Base-by-base conservation (phyloP, 2,797 vertebrate species). In the Tympanoctomys barrerae region DNA sequence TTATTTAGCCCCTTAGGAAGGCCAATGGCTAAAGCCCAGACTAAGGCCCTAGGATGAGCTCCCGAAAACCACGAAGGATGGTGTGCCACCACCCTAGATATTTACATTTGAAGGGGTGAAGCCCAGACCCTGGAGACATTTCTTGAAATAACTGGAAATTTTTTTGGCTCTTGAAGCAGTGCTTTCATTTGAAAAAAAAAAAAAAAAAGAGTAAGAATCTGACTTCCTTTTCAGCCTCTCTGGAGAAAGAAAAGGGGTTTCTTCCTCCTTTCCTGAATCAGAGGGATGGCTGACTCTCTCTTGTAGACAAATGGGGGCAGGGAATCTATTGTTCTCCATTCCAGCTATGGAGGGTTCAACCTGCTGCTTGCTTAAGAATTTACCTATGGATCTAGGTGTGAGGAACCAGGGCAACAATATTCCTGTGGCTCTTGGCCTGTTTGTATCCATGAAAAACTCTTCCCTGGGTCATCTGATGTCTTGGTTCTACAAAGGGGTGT, bases 131-230 rank as follows among this genome's bases (percentile, higher is more conserved):
- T 77, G 46, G 36, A 62, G 49, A 49, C 22, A 42, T 70, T 78
- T 80, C 75, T 71, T 52, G 26, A 78, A 66, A 46, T 26, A 31
- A 9, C 12, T 1, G 1, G 4, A 75, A 28, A 3, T 57, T 57
- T 52, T 52, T 11, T 4, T 46, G 54, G 33, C 19, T 16, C 62
- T 90, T 62, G 61, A 73, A 87, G 85, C 78, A 79, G 54, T n/a
- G 52, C 46, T n/a, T 96, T 81, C 81, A 90, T 7, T n/a, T n/a
- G n/a, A n/a, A n/a, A n/a, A n/a, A n/a, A n/a, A 49, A 59, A 64
- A 94, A 66, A 66, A 68, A 73, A 16, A 36, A 33, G 64, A 12
- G 3, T 26, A 79, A 92, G 73, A 85, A 79, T 64, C 61, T 28
- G 28, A 49, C 31, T 66, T 88, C 31, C 21, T 94, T 42, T 64